Evolutionary conservation across 2,113 vertebrate genomes (phyloP), one percentile per base, ranked within the genome.

Genomic region (Rhagologus leucostigma): DNA sequence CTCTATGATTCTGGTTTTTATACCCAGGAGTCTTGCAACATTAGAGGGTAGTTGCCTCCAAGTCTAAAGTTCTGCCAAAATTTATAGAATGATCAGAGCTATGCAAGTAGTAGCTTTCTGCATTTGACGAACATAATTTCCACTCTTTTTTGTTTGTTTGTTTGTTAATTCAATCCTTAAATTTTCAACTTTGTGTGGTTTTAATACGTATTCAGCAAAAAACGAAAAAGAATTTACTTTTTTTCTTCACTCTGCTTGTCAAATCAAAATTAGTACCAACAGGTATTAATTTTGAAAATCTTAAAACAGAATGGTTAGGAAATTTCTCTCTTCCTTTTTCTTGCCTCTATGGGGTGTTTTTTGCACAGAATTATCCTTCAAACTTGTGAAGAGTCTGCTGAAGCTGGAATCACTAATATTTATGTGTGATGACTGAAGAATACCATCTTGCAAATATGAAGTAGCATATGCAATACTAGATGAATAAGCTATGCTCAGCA

Each of bases 21-120:
- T 20, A 81, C 18, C 6, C 5, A 2, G 1, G 33, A 0, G 3
- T 5, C 4, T 12, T 74, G 3, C 27, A 56, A 11, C 19, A 22
- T 21, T 30, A 44, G 7, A 68, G 21, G 5, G 5, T 33, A 80
- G 27, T 6, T 50, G 3, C 10, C 14, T 64, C n/a, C 29, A 69
- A 52, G 23, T 32, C 30, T 29, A 9, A 44, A 86, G 35, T 27
- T 69, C 16, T 39, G 20, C 10, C 55, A 76, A 56, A 80, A 22
- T 64, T 22, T 52, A 16, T 13, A 27, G 33, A 42, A 35, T 50
- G 20, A 73, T 68, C 24, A 39, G 11, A 30, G 7, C 12, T 67
- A 30, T 27, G 9, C 4, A 39, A 27, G 16, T 33, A 80, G 10
- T 47, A 11, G 5, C 14, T 73, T 84, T 84, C 44, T 73, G 27